Evolutionary conservation across 2,888 invertebrate species (phyloP).

Genomic region (Dysmachus trigonus): DNA sequence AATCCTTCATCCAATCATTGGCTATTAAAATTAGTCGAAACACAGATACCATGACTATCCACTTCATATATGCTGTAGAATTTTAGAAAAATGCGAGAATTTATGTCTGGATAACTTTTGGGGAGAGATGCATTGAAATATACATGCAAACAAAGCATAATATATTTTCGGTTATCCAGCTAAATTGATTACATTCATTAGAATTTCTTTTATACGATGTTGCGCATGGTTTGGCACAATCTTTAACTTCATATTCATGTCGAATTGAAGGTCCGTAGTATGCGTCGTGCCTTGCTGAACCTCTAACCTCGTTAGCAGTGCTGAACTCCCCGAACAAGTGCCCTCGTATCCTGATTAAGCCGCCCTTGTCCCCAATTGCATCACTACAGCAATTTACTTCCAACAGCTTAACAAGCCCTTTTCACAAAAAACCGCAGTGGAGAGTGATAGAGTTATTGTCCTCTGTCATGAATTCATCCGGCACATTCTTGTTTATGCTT

Average conservation of each 20-base stretch:
- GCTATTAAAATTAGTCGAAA: too few species aligned
- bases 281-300: not conserved
- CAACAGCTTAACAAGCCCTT: not conserved
- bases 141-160: not conserved
- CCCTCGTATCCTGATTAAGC: not conserved
- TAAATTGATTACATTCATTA: not conserved
- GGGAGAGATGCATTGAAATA: not conserved
- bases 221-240: not conserved
- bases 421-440: not conserved
- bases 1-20: too few species aligned
- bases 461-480: not conserved
- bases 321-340: not conserved
- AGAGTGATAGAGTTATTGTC: not conserved
- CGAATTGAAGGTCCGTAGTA: not conserved
- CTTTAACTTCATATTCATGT: not conserved
- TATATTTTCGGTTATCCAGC: not conserved
- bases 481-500: not conserved
- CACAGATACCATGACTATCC: too few species aligned
- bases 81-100: too few species aligned
- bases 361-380: not conserved
- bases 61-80: too few species aligned
- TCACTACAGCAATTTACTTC: not conserved
- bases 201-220: not conserved
- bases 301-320: not conserved
- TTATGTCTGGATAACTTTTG: too few species aligned